A percentile compares a stretch with the other conserved stretches of the same genome.
Conservation (phyloP, 1,140 invertebrate genomes). For the Calephelis nemesis region DNA sequence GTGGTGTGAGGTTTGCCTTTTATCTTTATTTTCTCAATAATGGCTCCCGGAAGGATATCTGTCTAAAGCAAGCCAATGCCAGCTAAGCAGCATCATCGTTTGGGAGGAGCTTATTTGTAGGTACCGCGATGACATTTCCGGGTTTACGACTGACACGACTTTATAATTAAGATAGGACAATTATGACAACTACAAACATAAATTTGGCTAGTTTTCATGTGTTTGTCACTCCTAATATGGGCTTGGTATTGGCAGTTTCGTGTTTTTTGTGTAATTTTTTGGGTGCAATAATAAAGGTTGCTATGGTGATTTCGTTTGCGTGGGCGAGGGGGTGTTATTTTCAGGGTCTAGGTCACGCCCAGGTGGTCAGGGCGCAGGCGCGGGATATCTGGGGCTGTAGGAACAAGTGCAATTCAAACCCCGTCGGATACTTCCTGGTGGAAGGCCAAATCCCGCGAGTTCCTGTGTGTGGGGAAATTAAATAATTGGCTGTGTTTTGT, state of each 20-base stretch:
- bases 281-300: conserved; percentile 47
- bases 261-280: conserved; percentile 27
- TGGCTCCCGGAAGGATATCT: conserved; percentile 44
- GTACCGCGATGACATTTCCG: conserved; percentile 28
- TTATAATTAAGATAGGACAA: neutral
- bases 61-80: conserved; percentile 46
- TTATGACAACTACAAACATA: neutral
- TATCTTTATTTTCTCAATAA: conserved; percentile 46
- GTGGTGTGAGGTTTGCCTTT: neutral
- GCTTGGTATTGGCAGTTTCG: neutral
- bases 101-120: conserved; percentile 45
- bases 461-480: neutral
- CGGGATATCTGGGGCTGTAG: conserved; percentile 41
- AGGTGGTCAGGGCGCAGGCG: conserved; percentile 54
- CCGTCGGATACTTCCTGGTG: conserved; percentile 45
- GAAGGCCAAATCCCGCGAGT: conserved; percentile 30
- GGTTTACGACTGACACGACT: neutral
- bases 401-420: conserved; percentile 51
- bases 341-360: conserved; percentile 80
- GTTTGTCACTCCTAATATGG: neutral
- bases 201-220: neutral
- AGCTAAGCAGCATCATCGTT: conserved; percentile 30
- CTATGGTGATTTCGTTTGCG: conserved; percentile 59
- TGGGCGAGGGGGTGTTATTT: conserved; percentile 68
- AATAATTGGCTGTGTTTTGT: conserved; percentile 17